Percentiles rank a stretch among this genome's conserved stretches.
These are phyloP conservation scores for Cochlearius cochlearius DNA, from an alignment of 2,113 vertebrate species.

Conservation along the genomic window DNA sequence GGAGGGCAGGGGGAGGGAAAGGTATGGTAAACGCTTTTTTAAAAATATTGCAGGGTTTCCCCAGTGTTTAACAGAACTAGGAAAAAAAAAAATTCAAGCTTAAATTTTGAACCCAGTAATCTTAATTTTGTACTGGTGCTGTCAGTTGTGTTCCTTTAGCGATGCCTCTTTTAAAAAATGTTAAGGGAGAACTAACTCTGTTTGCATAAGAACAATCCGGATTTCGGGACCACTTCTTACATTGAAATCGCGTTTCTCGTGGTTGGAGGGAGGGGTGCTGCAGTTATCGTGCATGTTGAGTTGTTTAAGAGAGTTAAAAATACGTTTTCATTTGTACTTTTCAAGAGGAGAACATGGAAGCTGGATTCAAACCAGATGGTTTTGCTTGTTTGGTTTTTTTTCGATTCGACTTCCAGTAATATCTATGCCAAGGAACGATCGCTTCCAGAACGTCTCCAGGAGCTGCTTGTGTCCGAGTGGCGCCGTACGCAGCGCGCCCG, in stretches of 20 bases:
- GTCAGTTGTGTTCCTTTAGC: conserved; percentile 86
- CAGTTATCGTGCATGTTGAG: conserved; percentile 57
- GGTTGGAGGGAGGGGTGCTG: conserved; percentile 26
- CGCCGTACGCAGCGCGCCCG: background rate
- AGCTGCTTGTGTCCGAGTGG: background rate
- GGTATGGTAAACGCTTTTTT: conserved; percentile 60
- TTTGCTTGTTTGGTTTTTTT: background rate
- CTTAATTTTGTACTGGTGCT: conserved; percentile 91
- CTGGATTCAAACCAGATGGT: conserved; percentile 43
- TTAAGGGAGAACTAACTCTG: conserved; percentile 70
- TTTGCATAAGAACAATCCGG: conserved; percentile 67
- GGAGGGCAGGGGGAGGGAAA: conserved; percentile 65
- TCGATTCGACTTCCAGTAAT: conserved; percentile 1
- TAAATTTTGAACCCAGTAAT: conserved; percentile 83
- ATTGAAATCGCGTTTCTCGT: conserved; percentile 46
- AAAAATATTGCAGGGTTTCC: conserved; percentile 74
- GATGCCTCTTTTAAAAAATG: conserved; percentile 72
- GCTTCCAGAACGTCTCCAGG: conserved; percentile 17
- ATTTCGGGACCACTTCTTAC: conserved; percentile 81
- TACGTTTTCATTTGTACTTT: conserved; percentile 34
- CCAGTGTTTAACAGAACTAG: conserved; percentile 63
- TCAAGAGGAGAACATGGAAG: conserved; percentile 41
- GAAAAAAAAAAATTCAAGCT: conserved; percentile 56
- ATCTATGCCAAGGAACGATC: conserved; percentile 14
- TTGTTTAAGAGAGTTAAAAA: conserved; percentile 30